Evolutionary conservation across 2,113 vertebrate genomes (phyloP), one percentile per base, ranked within the genome.

Genomic region (Thalassoma bifasciatum): DNA sequence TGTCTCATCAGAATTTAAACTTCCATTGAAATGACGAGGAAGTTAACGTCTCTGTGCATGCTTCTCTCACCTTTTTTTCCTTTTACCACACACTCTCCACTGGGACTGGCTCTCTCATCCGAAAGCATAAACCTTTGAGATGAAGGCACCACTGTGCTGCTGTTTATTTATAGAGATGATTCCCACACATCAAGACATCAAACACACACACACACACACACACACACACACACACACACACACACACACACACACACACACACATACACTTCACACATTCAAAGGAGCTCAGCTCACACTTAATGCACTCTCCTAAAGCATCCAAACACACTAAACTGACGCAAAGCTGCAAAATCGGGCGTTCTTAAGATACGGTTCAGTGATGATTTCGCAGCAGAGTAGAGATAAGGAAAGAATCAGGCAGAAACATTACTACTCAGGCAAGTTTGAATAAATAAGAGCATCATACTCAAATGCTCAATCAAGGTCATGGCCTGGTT

Each of bases 81-180:
- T n/a, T n/a, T n/a, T n/a, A n/a, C n/a, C 59, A 78, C 37, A 36
- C 21, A 14, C 21, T 24, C 42, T 63, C 73, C 64, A 54, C 38
- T 4, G 66, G 30, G n/a, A 54, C 53, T 10, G 51, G 47, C 52
- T 61, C 59, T 37, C 49, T 68, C 0, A 23, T n/a, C 14, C 17
- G 11, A 19, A 75, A 66, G 54, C 66, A 26, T 7, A n/a, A 4
- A 50, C 66, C 52, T 36, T 21, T 26, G 30, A 10, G n/a, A 63
- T 40, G 13, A 79, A 53, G 21, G 47, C 67, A 44, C 36, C 73
- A 5, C 23, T 38, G 51, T 14, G 26, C 75, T 69, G 65, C 54
- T 44, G 63, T 52, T 59, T 82, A 88, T 88, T 80, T 77, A 77
- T 81, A 83, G 75, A 46, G 42, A 59, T 49, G 51, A 66, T 76